Conservation (phyloP, 2,797 vertebrate species). For the Peromyscus nudipes region DNA sequence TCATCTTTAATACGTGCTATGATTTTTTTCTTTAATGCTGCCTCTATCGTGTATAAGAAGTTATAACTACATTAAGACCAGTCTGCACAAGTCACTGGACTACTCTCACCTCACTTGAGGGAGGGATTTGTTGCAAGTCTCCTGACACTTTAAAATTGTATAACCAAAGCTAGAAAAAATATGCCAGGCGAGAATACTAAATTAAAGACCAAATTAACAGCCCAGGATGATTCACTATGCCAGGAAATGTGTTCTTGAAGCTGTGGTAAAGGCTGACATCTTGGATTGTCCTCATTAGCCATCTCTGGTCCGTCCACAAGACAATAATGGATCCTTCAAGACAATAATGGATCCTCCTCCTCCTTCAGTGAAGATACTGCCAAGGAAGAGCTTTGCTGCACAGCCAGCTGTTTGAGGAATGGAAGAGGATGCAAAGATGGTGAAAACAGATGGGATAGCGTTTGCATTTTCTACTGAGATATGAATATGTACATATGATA, state of each 20-base stretch:
- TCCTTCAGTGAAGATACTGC: slow-evolving; percentile 13
- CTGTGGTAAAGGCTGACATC: slow-evolving; percentile 24
- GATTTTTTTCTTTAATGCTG: not conserved
- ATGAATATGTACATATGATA: slow-evolving; percentile 71
- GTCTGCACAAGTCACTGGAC: slow-evolving; percentile 4
- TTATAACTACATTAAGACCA: slow-evolving; percentile 30
- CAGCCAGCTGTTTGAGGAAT: slow-evolving; percentile 76
- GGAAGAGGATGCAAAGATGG: slow-evolving; percentile 67
- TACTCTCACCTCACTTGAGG: slow-evolving; percentile 31
- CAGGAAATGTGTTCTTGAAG: slow-evolving; percentile 61
- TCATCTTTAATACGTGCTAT: not conserved
- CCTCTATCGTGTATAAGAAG: not conserved
- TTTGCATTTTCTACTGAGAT: slow-evolving; percentile 74
- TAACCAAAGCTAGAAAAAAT: slow-evolving; percentile 70
- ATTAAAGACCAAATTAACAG: slow-evolving; percentile 51
- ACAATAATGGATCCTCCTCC: slow-evolving; percentile 32
- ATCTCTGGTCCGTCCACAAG: slow-evolving; percentile 22
- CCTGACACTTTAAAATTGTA: slow-evolving; percentile 62
- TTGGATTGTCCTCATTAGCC: slow-evolving; percentile 25
- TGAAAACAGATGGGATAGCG: slow-evolving; percentile 72
- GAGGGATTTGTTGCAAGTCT: slow-evolving; percentile 52
- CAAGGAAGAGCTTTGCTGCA: slow-evolving; percentile 52
- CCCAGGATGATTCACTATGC: slow-evolving; percentile 18
- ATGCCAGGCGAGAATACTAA: slow-evolving; percentile 59
- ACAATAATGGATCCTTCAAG: slow-evolving; percentile 29